Percentiles rank a stretch among this genome's conserved stretches.
Evolutionary conservation across 2,888 invertebrate genomes (phyloP).

Genomic region (Lasioglossum morio): DNA sequence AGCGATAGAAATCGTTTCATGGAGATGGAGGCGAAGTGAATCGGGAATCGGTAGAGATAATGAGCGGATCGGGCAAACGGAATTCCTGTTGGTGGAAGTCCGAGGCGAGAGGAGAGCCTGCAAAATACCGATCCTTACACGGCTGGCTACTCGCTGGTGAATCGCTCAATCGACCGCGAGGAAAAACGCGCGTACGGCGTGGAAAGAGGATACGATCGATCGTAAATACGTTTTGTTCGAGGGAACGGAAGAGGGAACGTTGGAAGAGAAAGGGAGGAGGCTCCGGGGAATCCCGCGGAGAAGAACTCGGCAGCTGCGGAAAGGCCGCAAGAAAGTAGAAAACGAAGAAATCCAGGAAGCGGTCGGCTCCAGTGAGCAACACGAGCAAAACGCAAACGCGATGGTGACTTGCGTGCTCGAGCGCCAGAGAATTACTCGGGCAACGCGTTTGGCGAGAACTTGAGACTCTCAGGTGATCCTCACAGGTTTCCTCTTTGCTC

Average conservation of each 20-base stretch:
- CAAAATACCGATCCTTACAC: conserved; percentile 38
- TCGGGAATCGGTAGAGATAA: neutral
- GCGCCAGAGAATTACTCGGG: conserved; percentile 50
- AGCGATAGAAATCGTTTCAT: neutral
- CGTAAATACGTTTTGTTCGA: conserved; percentile 9
- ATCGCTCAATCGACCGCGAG: conserved; percentile 44
- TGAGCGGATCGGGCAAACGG: neutral
- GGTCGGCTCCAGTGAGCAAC: conserved; percentile 42
- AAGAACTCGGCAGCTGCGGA: conserved; percentile 27
- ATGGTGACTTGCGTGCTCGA: conserved; percentile 64
- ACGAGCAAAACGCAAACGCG: conserved; percentile 62
- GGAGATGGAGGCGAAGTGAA: neutral
- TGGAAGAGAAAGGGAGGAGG: neutral
- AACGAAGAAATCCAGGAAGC: conserved; percentile 74
- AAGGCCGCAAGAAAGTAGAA: conserved; percentile 51
- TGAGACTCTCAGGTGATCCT: neutral
- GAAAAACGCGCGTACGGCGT: conserved; percentile 25
- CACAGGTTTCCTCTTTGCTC: neutral
- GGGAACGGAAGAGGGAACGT: neutral
- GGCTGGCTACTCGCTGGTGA: conserved; percentile 15
- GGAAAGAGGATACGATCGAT: conserved; percentile 19
- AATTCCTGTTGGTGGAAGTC: neutral
- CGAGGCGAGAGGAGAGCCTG: conserved; percentile 2
- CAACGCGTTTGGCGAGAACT: neutral
- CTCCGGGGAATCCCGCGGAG: neutral